phyloP scores from a whole-genome alignment of 2,888 invertebrate species.

The Temnothorax unifasciatus region DNA sequence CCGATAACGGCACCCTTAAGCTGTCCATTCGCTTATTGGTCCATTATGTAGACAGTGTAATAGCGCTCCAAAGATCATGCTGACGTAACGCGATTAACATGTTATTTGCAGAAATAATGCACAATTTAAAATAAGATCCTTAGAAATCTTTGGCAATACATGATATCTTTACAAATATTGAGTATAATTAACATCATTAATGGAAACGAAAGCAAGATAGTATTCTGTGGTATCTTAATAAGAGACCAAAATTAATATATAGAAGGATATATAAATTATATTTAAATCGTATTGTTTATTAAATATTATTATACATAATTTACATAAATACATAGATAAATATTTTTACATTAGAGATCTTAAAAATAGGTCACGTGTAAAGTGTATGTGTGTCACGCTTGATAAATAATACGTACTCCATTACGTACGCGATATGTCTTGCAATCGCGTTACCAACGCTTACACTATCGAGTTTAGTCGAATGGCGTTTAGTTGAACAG shows the following conservation, averaged over 20 bases:
- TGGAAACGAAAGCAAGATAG: not conserved
- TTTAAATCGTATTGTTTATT: not conserved
- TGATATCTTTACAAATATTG: not conserved
- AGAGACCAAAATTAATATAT: not conserved
- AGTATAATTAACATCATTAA: not conserved
- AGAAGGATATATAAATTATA: not conserved
- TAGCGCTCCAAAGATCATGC: slow-evolving; percentile 64
- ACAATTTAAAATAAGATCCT: not conserved
- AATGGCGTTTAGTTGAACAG: slow-evolving; percentile 1
- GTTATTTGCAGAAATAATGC: not conserved
- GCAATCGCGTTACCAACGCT: not conserved
- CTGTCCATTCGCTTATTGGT: slow-evolving; percentile 79
- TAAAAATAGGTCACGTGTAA: not conserved
- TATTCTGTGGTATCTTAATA: not conserved
- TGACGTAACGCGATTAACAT: slow-evolving; percentile 56
- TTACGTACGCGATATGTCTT: not conserved
- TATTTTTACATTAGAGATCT: not conserved
- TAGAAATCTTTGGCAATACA: not conserved
- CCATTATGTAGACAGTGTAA: slow-evolving; percentile 70
- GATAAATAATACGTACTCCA: slow-evolving; percentile 28
- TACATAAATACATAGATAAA: not conserved
- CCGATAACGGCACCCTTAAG: slow-evolving; percentile 81
- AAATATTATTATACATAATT: not conserved
- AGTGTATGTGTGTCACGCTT: not conserved
- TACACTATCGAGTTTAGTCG: slow-evolving; percentile 14